These are phyloP conservation scores for Ibidorhyncha struthersii DNA, from an alignment of 2,113 vertebrate species.

Conservation along the genomic window DNA sequence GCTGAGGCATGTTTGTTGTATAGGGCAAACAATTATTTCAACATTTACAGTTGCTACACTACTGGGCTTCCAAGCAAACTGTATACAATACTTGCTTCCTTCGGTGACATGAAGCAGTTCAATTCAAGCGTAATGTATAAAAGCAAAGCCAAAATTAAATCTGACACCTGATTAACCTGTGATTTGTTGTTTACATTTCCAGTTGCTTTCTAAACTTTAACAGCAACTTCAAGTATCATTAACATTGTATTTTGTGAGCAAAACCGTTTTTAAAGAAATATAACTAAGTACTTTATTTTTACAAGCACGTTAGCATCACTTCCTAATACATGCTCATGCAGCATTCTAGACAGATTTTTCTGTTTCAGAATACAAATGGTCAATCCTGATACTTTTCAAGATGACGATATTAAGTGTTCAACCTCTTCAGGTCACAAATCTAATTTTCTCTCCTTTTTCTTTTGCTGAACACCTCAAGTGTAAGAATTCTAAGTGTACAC, in stretches of 20 bases:
- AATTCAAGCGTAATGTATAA: background rate
- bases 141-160: background rate
- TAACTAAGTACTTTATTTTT: background rate
- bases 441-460: background rate
- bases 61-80: background rate
- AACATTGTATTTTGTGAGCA: background rate
- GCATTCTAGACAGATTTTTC: background rate
- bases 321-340: background rate
- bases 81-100: background rate
- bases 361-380: background rate
- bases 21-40: background rate
- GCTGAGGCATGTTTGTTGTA: background rate
- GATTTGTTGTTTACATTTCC: background rate
- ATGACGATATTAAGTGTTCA: background rate
- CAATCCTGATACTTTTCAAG: background rate
- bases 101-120: background rate
- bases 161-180: background rate
- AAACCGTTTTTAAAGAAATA: background rate
- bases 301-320: background rate
- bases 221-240: background rate
- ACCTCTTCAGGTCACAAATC: background rate
- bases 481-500: background rate
- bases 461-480: background rate
- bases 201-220: background rate
- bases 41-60: background rate